phyloP scores from a whole-genome alignment of 2,888 invertebrate species.

The Octodonta nipae region DNA sequence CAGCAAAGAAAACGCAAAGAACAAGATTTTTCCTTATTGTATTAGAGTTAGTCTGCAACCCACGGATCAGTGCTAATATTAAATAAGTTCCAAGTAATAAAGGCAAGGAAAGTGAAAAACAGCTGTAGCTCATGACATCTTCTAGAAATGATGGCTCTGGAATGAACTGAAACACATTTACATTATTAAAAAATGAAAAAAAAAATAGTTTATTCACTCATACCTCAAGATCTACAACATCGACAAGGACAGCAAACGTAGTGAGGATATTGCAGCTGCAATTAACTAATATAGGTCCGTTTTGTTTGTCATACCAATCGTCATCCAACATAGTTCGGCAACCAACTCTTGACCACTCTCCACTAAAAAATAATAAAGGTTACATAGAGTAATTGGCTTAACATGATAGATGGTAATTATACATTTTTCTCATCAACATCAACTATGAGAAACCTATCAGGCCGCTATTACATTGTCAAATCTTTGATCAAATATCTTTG shows the following conservation, averaged over 20 bases:
- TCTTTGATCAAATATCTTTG: too few species aligned
- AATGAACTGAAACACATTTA: constrained; percentile 46
- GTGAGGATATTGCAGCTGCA: constrained; percentile 88
- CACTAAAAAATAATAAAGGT: too few species aligned
- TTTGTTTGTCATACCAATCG: constrained; percentile 36
- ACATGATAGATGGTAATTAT: too few species aligned
- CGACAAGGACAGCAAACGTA: constrained; percentile 81
- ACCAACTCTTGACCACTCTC: constrained; percentile 82
- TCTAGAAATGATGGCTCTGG: constrained; percentile 77
- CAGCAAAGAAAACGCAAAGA: constrained; percentile 76
- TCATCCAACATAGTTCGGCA: constrained; percentile 73
- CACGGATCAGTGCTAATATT: constrained; percentile 68
- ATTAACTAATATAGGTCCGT: constrained; percentile 59
- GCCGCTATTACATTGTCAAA: too few species aligned
- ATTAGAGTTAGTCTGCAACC: constrained; percentile 77
- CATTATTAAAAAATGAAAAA: background rate
- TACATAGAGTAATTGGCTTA: too few species aligned
- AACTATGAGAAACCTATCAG: too few species aligned
- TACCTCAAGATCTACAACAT: constrained; percentile 78
- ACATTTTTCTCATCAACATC: too few species aligned
- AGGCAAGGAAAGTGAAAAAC: constrained; percentile 72
- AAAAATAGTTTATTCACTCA: constrained; percentile 11
- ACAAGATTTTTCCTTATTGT: constrained; percentile 87
- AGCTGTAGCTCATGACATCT: constrained; percentile 78
- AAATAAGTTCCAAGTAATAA: constrained; percentile 65